Conservation (phyloP, 2,888 invertebrate genomes). For the Apantesis nais region DNA sequence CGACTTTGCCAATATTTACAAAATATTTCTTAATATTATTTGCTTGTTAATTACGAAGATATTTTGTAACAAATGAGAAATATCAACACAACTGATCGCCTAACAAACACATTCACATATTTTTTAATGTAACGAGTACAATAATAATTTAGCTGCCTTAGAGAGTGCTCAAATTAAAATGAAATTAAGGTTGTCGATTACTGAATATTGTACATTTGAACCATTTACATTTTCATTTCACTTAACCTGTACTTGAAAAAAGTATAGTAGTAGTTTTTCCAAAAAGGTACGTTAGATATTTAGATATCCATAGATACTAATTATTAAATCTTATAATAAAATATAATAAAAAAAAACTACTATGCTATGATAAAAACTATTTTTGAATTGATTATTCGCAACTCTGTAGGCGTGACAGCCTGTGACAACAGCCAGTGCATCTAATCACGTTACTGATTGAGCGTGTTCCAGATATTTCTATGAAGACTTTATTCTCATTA, state of each 20-base stretch:
- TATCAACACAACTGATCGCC: background rate
- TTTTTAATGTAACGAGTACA: background rate
- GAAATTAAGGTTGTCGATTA: constrained; percentile 8
- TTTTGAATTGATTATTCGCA: too few species aligned
- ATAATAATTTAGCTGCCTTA: background rate
- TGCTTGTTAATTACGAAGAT: too few species aligned
- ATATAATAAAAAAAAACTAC: background rate
- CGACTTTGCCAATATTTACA: background rate
- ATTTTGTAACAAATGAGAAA: background rate
- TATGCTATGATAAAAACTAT: too few species aligned
- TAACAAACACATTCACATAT: background rate
- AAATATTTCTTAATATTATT: background rate
- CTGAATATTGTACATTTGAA: background rate
- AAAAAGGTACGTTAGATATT: background rate
- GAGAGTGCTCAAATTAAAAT: constrained; percentile 15
- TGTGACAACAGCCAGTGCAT: background rate
- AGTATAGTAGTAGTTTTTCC: background rate
- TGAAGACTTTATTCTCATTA: background rate
- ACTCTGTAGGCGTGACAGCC: too few species aligned
- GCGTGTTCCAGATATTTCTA: too few species aligned
- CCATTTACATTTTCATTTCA: background rate
- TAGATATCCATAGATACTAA: too few species aligned
- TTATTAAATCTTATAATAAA: too few species aligned
- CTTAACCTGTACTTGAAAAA: background rate
- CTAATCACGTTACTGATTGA: background rate